phyloP scores from a whole-genome alignment of 2,113 vertebrate genomes.

The Cervus canadensis region DNA sequence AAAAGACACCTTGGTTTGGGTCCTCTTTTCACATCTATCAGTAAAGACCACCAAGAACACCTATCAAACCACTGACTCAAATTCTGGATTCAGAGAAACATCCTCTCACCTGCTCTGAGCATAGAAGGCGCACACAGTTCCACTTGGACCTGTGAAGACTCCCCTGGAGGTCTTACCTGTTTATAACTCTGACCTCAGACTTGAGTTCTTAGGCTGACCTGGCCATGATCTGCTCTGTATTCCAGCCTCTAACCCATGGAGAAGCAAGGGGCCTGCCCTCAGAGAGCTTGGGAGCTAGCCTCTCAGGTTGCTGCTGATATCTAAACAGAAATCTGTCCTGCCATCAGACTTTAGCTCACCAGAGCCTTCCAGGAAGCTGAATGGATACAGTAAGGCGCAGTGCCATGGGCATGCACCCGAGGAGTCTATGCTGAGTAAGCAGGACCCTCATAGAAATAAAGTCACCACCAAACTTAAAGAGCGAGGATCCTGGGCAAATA shows the following conservation, averaged over 20 bases:
- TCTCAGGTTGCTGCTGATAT: not conserved
- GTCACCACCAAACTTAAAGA: not conserved
- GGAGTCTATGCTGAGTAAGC: not conserved
- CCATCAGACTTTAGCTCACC: no score
- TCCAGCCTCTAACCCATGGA: not conserved
- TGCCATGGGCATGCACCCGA: fast-evolving
- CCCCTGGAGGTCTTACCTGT: not conserved
- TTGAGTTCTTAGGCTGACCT: not conserved
- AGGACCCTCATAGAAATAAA: not conserved
- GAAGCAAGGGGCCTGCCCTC: not conserved
- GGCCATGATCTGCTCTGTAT: not conserved
- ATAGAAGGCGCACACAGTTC: not conserved
- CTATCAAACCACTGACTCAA: not conserved
- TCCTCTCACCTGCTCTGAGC: not conserved
- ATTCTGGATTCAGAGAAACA: not conserved
- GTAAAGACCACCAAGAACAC: not conserved
- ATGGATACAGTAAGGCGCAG: not conserved
- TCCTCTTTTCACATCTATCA: not conserved
- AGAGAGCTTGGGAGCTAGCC: no score
- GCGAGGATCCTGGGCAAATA: not conserved
- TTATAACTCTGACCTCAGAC: not conserved
- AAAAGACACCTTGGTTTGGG: not conserved
- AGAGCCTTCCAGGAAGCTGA: not conserved
- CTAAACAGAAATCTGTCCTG: no score
- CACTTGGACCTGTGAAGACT: no score